Evolutionary conservation across 2,797 vertebrate genomes (phyloP), one percentile per base, ranked within the genome.

Genomic region (Clarias pachynema): DNA sequence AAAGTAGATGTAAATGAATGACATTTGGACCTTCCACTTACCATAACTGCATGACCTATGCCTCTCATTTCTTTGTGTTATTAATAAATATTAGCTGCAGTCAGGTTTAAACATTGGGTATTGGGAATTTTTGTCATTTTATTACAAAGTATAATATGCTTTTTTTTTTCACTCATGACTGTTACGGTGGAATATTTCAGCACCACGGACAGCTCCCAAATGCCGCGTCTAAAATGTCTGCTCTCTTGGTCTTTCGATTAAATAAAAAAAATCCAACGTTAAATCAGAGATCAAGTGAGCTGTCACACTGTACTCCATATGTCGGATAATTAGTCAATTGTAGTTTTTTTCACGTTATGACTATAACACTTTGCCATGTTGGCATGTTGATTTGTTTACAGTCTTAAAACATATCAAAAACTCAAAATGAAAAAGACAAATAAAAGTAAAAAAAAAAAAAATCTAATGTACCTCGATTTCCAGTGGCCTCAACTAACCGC

Each of bases 201-300:
- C 88, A 95, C 94, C 93, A 49, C 86, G 94, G 95, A 95, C 92
- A 95, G 94, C 92, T 88, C 63, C 78, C 34, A 29, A 79, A 80
- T 29, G 9, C 18, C 29, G 93, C 92, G 87, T 68, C 62, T 12
- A 15, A 72, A 81, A 57, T 31, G 40, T 22, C 18, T n/a, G 24
- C n/a, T 62, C 34, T 34, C 68, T 72, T 75, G 37, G 44, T 65
- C 0, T 63, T 63, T 26, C 22, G 5, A 63, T 62, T 77, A 66
- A 59, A 66, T 1, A 79, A 24, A 29, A 24, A 29, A 63, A 40
- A 81, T 57, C 37, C 73, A 86, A 85, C 69, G 60, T 29, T 56
- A 60, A 65, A 79, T 79, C 59, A 2, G 77, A 31, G 24, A 56
- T 7, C 40, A 34, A 20, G 20, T 40, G 15, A 12, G 26, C 31